Evolutionary conservation across 2,113 vertebrate genomes (phyloP).

Genomic region (Macaca mulatta): DNA sequence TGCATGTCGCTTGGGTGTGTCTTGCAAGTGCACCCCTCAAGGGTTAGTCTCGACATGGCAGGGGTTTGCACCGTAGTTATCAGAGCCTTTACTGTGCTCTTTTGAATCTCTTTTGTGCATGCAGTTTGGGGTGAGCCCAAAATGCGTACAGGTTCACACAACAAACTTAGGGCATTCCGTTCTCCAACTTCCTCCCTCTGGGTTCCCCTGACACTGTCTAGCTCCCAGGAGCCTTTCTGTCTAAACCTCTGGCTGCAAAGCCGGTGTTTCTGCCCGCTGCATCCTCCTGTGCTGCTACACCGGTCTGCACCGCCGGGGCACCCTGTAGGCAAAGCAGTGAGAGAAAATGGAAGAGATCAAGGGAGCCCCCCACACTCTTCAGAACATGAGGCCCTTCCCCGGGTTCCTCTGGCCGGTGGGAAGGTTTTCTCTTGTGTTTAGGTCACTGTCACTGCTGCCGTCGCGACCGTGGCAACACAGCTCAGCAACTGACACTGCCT

Average conservation of each 20-base stretch:
- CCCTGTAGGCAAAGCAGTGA: background rate
- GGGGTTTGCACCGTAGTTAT: too few species aligned
- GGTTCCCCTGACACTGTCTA: too few species aligned
- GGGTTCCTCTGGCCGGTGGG: background rate
- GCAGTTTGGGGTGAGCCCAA: background rate
- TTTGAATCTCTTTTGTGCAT: background rate
- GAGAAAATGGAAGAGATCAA: background rate
- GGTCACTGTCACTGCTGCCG: background rate
- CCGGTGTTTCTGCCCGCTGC: background rate
- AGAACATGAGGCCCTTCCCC: rapidly evolving
- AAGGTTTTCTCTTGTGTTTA: background rate
- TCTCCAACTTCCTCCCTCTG: too few species aligned
- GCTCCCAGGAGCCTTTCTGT: background rate
- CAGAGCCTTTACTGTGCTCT: rapidly evolving
- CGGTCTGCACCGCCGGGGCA: background rate
- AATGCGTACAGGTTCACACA: background rate
- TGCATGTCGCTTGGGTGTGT: rapidly evolving
- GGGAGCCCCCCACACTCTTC: background rate
- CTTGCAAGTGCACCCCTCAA: too few species aligned
- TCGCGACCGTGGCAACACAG: rapidly evolving
- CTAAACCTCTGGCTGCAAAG: background rate
- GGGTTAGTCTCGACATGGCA: background rate
- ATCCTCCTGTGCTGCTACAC: background rate
- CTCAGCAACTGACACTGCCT: too few species aligned
- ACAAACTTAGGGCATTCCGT: too few species aligned